Base-by-base conservation (phyloP, 2,888 invertebrate species). In the Melanchra persicariae region DNA sequence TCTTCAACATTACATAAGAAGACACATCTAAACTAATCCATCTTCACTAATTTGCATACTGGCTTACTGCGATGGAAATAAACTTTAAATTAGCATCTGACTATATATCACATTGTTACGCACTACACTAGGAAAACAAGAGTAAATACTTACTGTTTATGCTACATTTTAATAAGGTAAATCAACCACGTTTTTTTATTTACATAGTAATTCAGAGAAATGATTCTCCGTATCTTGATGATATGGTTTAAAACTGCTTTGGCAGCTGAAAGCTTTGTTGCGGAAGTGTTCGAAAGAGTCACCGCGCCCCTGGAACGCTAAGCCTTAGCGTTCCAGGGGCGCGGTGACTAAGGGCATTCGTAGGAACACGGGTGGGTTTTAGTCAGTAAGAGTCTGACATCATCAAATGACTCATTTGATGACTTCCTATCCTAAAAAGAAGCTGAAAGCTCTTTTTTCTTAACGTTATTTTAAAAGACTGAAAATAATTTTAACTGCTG, bases 31-130 rank as follows among this genome's bases (percentile, higher is more conserved):
- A 47, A 34, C 12, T 26, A 52, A 54, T 43, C 19, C 8, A 30
- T 71, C 61, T 62, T 54, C 19, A 17, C 22, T 40, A 8, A 40
- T 47, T 71, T 54, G 37, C 54, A 70, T 70, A 22, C n/a, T 52
- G 12, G 17, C 5, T 30, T 30, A 8, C 30, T 45, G 24, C n/a
- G 19, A 24, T 43, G 47, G 17, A 47, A 24, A 49, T 71, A n/a
- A 49, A 70, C 9, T 30, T 71, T 17, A 24, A n/a, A 49, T 55
- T 61, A 49, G 5, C 40, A 40, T 47, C 4, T 9, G 17, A n/a
- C 12, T 40, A 49, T 49, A 43, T 43, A 71, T 49, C 55, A 71
- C 60, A 12, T 1, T 34, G 34, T 24, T 24, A 58, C 43, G 15
- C 51, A 8, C 34, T 7, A 34, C 9, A 45, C 5, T 4, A 51